Evolutionary conservation across 2,113 vertebrate species (phyloP).

Genomic region (Calidris pygmaea): DNA sequence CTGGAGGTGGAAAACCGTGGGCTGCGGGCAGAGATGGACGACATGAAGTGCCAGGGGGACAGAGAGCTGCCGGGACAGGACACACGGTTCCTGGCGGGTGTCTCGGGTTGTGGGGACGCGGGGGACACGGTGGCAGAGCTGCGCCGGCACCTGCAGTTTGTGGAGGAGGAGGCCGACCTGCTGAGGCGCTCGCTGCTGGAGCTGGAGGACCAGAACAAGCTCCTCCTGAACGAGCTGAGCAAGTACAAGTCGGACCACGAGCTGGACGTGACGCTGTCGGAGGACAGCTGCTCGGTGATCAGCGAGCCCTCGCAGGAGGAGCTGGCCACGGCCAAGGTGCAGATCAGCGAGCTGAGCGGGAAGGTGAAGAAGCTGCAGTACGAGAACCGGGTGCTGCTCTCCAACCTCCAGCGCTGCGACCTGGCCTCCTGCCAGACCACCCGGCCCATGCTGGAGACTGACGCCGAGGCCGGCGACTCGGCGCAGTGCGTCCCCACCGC

Average conservation of each 20-base stretch:
- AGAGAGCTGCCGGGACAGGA: slow-evolving; percentile 73
- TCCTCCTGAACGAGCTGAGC: slow-evolving; percentile 91
- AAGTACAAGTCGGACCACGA: slow-evolving; percentile 91
- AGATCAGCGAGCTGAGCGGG: slow-evolving; percentile 91
- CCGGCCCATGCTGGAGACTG: slow-evolving; percentile 86
- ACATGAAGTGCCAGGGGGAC: slow-evolving; percentile 85
- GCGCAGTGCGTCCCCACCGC: slow-evolving; percentile 86
- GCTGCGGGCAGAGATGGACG: slow-evolving; percentile 92
- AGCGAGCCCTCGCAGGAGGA: slow-evolving; percentile 90
- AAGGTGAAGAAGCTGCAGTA: slow-evolving; percentile 99
- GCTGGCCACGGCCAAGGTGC: slow-evolving; percentile 85
- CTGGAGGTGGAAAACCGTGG: slow-evolving; percentile 98
- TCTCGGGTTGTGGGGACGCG: slow-evolving; percentile 71
- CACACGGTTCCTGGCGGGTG: slow-evolving; percentile 61
- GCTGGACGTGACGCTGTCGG: slow-evolving; percentile 74
- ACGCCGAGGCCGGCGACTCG: slow-evolving; percentile 90
- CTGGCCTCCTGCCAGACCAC: slow-evolving; percentile 88
- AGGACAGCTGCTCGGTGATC: slow-evolving; percentile 86
- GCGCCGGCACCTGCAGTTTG: slow-evolving; percentile 94
- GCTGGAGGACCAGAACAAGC: slow-evolving; percentile 97
- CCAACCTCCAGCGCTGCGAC: slow-evolving; percentile 95
- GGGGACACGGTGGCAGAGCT: slow-evolving; percentile 91
- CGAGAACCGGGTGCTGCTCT: slow-evolving; percentile 94
- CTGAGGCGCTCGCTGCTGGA: slow-evolving; percentile 91
- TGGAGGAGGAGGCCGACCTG: slow-evolving; percentile 97